Percentiles rank a stretch among this genome's conserved stretches.
Conservation (phyloP, 2,888 invertebrate species). For the Drosophila barbarae region DNA sequence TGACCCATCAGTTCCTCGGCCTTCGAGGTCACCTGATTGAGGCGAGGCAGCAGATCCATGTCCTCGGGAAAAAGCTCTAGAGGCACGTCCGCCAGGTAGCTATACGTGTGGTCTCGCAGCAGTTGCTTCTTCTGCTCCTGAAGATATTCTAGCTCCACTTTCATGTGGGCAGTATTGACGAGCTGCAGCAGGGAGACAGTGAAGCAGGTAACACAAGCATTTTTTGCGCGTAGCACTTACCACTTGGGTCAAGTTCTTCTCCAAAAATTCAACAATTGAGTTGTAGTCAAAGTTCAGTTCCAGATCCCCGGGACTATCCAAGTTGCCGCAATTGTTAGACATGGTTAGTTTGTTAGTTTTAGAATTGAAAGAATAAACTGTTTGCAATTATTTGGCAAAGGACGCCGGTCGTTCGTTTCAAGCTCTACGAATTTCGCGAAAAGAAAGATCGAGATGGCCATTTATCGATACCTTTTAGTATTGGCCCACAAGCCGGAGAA, state of each 20-base stretch:
- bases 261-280: neutral
- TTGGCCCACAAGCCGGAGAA: neutral
- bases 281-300: neutral
- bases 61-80: neutral
- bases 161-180: neutral
- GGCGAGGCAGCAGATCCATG: neutral
- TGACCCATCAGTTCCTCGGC: neutral
- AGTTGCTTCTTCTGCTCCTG: neutral
- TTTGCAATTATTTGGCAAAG: no score
- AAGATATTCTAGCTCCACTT: neutral
- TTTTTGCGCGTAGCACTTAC: neutral
- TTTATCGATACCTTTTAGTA: neutral
- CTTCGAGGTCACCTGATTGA: neutral
- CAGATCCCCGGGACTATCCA: accelerated
- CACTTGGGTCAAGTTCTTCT: neutral
- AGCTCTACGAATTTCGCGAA: neutral
- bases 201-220: neutral
- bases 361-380: neutral
- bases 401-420: neutral
- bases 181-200: neutral
- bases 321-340: neutral
- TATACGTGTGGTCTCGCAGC: neutral
- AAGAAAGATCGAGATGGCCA: neutral
- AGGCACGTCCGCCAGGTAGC: neutral
- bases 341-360: neutral